phyloP scores from a whole-genome alignment of 2,797 vertebrate genomes.

The Notamacropus eugenii region DNA sequence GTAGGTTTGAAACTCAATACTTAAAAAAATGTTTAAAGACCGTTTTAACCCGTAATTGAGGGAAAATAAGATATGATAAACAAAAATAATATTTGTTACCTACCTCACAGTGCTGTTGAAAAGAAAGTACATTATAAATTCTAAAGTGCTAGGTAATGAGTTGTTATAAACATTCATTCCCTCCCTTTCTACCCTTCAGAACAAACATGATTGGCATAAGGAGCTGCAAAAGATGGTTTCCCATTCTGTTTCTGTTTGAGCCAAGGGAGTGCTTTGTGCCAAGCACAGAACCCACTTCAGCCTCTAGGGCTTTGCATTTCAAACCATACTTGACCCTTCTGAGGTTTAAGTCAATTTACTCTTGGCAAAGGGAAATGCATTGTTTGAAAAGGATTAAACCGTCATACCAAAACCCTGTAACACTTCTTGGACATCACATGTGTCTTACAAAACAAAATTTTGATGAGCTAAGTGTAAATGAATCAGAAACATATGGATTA shows the following conservation, averaged over 20 bases:
- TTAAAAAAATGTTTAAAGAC: neutral
- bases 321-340: conserved; percentile 66
- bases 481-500: conserved; percentile 70
- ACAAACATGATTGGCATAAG: neutral
- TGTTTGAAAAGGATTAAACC: conserved; percentile 59
- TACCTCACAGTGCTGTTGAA: neutral
- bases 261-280: conserved; percentile 45
- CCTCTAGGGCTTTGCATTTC: conserved; percentile 64
- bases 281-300: conserved; percentile 25
- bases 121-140: neutral
- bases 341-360: conserved; percentile 60
- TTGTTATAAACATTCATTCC: neutral
- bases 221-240: neutral
- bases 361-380: conserved; percentile 63
- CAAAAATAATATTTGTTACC: neutral
- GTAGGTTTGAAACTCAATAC: neutral
- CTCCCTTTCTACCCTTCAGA: neutral
- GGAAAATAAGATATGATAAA: neutral
- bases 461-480: conserved; percentile 75
- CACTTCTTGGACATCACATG: conserved; percentile 68
- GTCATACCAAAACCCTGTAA: conserved; percentile 59
- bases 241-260: neutral
- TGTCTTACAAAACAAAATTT: conserved; percentile 71
- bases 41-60: neutral
- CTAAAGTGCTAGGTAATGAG: neutral